Base-by-base conservation (phyloP, 2,888 invertebrate genomes). In the Dryadula phaetusa region DNA sequence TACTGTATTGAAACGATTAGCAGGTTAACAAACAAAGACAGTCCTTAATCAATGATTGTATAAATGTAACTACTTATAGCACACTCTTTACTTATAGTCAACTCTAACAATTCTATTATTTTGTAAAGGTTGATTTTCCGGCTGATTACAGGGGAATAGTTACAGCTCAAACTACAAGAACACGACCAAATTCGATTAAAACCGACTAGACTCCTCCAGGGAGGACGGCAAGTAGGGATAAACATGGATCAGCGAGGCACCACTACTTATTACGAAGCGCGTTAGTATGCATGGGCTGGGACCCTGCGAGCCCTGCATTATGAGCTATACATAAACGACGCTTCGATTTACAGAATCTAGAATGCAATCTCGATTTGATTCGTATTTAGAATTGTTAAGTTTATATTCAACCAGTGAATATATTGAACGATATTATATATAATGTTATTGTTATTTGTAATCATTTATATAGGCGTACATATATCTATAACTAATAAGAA, bases 271-370 rank as follows among this genome's bases (percentile, higher is more conserved):
- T 90, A 90, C 85, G 79, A 71, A 69, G 66, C 84, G 86, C 77
- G 86, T 92, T 90, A 91, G 90, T 92, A 92, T 92, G 91, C 92
- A 92, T 92, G 90, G 91, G 85, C 85, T 90, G 92, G 92, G 92
- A 88, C 80, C 85, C 79, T 74, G 76, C 76, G 81, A 80, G 81
- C 74, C 75, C 77, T 80, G 82, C 82, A 86, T 85, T 82, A 86
- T 84, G 76, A 77, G 83, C 82, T 79, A 77, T 82, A 82, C 81
- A 84, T 87, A 88, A 87, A 85, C 85, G 84, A 80, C 77, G 79
- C 77, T 79, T 83, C 83, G 80, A 84, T 85, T 87, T 86, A 88
- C 87, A 87, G 66, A 69, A 70, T 46, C 70, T 49, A 66, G 69
- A 69, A 71, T 69, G 71, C 71, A 71, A 71, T 71, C 66, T 71